Percentiles rank a stretch among this genome's conserved stretches.
These are phyloP conservation scores for Vireo griseus DNA, from an alignment of 2,797 vertebrate species.

Conservation along the genomic window DNA sequence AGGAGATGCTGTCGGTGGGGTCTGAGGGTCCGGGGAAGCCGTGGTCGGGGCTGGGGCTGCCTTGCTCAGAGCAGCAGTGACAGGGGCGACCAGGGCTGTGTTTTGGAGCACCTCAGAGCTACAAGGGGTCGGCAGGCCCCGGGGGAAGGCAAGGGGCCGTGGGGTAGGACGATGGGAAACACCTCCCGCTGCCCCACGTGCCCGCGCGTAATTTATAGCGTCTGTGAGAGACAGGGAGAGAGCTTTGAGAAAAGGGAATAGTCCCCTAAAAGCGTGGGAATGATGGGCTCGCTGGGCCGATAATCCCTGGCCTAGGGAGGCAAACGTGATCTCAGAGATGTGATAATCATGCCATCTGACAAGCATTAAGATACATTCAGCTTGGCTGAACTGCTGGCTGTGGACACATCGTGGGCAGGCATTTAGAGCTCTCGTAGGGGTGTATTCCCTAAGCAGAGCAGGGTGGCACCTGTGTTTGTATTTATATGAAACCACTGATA, in stretches of 20 bases:
- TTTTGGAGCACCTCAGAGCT: background rate
- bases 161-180: background rate
- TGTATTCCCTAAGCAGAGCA: background rate
- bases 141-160: background rate
- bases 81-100: background rate
- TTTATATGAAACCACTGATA: background rate
- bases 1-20: rapidly evolving
- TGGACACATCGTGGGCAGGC: background rate
- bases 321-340: background rate
- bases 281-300: background rate
- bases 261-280: background rate
- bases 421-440: background rate
- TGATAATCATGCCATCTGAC: background rate
- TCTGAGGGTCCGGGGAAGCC: rapidly evolving
- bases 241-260: background rate
- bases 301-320: background rate
- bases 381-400: background rate
- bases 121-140: background rate
- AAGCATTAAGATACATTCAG: background rate
- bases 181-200: background rate
- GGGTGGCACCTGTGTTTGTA: background rate
- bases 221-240: background rate
- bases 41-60: background rate
- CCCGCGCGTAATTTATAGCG: rapidly evolving
- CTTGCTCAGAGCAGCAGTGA: rapidly evolving